Conservation (phyloP, 2,113 vertebrate genomes). For the Sphaerodactylus townsendi region DNA sequence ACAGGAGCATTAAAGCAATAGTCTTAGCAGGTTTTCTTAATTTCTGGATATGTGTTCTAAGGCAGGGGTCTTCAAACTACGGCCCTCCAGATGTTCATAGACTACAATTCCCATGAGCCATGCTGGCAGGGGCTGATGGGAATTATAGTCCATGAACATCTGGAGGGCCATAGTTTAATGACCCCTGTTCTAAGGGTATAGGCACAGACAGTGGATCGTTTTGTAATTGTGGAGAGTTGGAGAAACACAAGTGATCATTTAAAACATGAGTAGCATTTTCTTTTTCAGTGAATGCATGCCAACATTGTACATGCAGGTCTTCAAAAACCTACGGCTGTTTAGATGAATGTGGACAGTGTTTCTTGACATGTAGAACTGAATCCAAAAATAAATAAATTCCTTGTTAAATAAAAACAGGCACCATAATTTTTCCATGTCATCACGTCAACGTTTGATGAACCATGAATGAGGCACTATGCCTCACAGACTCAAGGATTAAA, state of each 20-base stretch:
- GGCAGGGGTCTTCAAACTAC: too few species aligned
- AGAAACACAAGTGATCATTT: neutral
- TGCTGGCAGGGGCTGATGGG: too few species aligned
- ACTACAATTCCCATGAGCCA: too few species aligned
- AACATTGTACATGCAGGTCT: conserved; percentile 32
- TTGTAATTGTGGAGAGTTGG: neutral
- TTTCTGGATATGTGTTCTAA: too few species aligned
- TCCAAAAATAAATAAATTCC: conserved; percentile 46
- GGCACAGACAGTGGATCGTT: neutral
- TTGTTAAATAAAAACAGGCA: conserved; percentile 49
- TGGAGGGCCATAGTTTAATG: too few species aligned
- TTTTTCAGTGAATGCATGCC: neutral
- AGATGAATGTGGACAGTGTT: conserved; percentile 35
- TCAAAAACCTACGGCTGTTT: conserved; percentile 27
- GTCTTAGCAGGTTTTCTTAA: too few species aligned
- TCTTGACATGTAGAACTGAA: conserved; percentile 41
- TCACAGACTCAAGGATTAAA: conserved; percentile 56
- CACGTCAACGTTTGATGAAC: conserved; percentile 58
- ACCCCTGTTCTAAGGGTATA: neutral
- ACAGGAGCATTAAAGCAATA: too few species aligned
- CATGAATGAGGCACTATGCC: conserved; percentile 64
- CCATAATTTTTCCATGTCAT: conserved; percentile 38
- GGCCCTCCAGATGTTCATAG: too few species aligned
- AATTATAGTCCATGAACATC: too few species aligned
- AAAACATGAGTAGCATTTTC: conserved; percentile 4